Percentiles rank a stretch among this genome's conserved stretches.
These are phyloP conservation scores for Andrena cerasifolii DNA, from an alignment of 1,140 invertebrate species.

Conservation along the genomic window DNA sequence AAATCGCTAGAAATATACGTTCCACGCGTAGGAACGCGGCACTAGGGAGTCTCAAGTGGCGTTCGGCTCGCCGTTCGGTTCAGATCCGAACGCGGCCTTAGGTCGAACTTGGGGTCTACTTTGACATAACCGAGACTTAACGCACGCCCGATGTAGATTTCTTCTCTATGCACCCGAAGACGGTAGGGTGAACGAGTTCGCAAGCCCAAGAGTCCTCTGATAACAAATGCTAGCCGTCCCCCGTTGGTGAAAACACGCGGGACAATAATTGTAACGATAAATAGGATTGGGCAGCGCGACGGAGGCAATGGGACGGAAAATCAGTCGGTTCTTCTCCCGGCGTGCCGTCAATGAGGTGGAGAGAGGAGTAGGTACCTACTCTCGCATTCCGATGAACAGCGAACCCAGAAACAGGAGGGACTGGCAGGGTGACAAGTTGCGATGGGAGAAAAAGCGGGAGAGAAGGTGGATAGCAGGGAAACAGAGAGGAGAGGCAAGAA, in stretches of 20 bases:
- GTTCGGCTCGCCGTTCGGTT: too few relatives aligned
- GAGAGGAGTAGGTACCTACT: constrained; percentile 7
- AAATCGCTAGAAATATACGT: too few relatives aligned
- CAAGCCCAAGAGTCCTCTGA: not conserved
- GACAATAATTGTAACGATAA: constrained; percentile 44
- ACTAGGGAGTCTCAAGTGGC: too few relatives aligned
- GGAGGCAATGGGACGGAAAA: constrained; percentile 35
- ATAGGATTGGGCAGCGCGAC: constrained; percentile 7
- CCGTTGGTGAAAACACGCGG: not conserved
- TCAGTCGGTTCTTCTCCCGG: constrained; percentile 21
- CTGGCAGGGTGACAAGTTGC: constrained; percentile 29
- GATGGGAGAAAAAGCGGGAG: constrained; percentile 16
- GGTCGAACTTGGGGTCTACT: too few relatives aligned
- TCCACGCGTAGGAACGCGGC: too few relatives aligned
- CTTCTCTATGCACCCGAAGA: too few relatives aligned
- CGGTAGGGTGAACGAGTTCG: too few relatives aligned
- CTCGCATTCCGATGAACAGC: constrained; percentile 36
- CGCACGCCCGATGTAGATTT: too few relatives aligned
- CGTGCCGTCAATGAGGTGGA: constrained; percentile 27
- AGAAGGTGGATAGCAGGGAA: constrained; percentile 1
- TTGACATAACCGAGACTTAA: too few relatives aligned
- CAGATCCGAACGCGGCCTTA: too few relatives aligned
- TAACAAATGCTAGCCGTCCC: not conserved
- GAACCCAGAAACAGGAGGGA: constrained; percentile 30
- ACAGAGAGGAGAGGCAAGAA: constrained; percentile 1